These are phyloP conservation scores for Centruroides vittatus DNA, from an alignment of 1,140 invertebrate genomes.

Conservation along the genomic window DNA sequence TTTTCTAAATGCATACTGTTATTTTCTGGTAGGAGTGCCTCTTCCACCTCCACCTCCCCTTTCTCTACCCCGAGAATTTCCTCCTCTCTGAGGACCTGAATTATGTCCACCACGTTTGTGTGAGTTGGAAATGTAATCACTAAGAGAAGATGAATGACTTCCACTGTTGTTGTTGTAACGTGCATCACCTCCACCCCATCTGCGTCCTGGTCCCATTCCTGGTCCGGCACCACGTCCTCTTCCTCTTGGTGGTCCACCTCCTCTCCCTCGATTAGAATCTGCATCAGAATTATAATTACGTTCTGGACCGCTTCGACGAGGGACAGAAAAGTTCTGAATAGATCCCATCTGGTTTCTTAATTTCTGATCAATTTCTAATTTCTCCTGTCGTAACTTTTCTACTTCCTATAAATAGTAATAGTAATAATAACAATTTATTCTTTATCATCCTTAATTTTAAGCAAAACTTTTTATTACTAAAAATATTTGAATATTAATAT, in stretches of 20 bases:
- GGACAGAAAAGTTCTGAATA: constrained; percentile 9
- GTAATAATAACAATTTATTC: no score
- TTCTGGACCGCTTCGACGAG: neutral
- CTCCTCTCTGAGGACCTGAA: neutral
- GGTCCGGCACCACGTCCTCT: constrained; percentile 18
- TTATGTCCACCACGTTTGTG: constrained; percentile 1
- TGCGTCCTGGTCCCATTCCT: constrained; percentile 15
- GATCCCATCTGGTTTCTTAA: constrained; percentile 61
- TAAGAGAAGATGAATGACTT: neutral
- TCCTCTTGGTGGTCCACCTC: constrained; percentile 9
- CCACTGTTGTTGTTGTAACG: neutral
- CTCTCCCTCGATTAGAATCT: constrained; percentile 16
- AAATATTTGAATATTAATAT: no score
- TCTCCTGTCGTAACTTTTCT: constrained; percentile 80
- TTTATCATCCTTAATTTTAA: no score
- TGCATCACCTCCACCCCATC: constrained; percentile 1
- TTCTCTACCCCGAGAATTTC: neutral
- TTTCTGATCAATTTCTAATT: constrained; percentile 87
- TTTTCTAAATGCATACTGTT: neutral
- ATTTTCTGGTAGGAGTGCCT: neutral
- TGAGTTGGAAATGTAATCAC: neutral
- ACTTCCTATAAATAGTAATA: constrained; percentile 53
- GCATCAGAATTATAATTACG: neutral
- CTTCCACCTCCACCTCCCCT: neutral
- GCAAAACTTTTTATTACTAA: no score